phyloP scores from a whole-genome alignment of 2,797 vertebrate species.

The Paedocypris micromegethes region DNA sequence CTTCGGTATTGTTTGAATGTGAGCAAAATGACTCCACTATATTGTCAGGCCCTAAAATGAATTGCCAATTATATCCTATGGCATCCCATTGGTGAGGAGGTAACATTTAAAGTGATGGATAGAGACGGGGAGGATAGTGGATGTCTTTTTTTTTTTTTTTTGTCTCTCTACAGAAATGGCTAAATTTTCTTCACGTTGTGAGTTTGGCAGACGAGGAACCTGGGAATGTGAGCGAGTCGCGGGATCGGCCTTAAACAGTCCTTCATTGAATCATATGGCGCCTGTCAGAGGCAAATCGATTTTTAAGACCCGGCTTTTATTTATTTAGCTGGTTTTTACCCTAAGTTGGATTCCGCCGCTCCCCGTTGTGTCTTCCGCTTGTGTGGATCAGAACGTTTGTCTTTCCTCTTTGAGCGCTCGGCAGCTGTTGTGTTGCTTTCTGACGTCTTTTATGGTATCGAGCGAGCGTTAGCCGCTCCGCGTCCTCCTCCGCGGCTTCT shows the following conservation, averaged over 20 bases:
- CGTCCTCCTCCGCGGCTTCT: no score
- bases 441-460: not conserved
- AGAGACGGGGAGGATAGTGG: constrained; percentile 64
- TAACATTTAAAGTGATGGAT: constrained; percentile 67
- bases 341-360: not conserved
- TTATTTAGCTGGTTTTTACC: not conserved
- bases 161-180: constrained; percentile 17
- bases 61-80: constrained; percentile 76
- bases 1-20: constrained; percentile 70
- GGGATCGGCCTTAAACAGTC: constrained; percentile 3
- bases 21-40: constrained; percentile 71
- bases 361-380: constrained; percentile 19
- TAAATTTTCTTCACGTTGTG: constrained; percentile 18
- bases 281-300: constrained; percentile 8
- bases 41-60: constrained; percentile 73
- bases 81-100: constrained; percentile 63
- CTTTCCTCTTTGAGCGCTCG: constrained; percentile 19
- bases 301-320: constrained; percentile 8
- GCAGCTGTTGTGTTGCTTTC: constrained; percentile 10
- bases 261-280: constrained; percentile 9
- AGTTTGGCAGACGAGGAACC: constrained; percentile 5
- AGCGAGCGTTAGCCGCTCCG: no score
- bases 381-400: constrained; percentile 7
- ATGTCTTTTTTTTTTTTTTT: constrained; percentile 42
- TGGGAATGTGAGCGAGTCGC: constrained; percentile 2